A percentile compares a stretch with the other conserved stretches of the same genome.
Evolutionary conservation across 2,113 vertebrate genomes (phyloP).

Genomic region (Microtus oregoni): DNA sequence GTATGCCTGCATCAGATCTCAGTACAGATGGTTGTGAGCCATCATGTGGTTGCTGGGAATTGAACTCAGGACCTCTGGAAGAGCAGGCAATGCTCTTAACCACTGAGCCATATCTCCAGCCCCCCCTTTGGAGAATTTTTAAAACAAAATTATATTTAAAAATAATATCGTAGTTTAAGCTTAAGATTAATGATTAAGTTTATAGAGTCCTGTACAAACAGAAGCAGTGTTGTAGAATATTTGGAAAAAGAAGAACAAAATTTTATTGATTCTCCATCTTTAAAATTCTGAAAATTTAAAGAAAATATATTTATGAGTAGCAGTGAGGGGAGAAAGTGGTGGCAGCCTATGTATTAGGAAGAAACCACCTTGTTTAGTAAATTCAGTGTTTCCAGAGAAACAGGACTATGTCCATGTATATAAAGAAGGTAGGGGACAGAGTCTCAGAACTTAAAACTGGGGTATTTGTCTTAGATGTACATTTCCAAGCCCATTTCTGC

Average conservation of each 20-base stretch:
- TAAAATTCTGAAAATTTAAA: background rate
- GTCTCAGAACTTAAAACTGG: background rate
- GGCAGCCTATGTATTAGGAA: background rate
- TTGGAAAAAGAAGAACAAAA: background rate
- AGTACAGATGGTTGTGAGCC: too few species aligned
- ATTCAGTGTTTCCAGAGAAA: background rate
- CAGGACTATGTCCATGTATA: background rate
- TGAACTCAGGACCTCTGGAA: too few species aligned
- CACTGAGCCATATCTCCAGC: too few species aligned
- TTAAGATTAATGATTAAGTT: slow-evolving; percentile 16
- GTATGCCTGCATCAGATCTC: too few species aligned
- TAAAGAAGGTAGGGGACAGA: background rate
- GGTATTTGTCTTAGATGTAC: background rate
- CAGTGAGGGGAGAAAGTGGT: background rate
- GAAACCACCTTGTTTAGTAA: background rate
- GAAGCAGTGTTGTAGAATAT: slow-evolving; percentile 7
- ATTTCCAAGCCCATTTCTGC: background rate
- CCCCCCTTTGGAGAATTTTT: background rate
- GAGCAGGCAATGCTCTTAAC: too few species aligned
- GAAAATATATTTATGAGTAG: background rate
- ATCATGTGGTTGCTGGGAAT: too few species aligned
- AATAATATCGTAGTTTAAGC: background rate
- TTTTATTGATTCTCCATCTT: background rate
- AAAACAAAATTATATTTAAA: slow-evolving; percentile 7
- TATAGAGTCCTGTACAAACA: slow-evolving; percentile 13